These are phyloP conservation scores for Conchocele bisecta DNA, from an alignment of 2,888 invertebrate species.

Conservation along the genomic window DNA sequence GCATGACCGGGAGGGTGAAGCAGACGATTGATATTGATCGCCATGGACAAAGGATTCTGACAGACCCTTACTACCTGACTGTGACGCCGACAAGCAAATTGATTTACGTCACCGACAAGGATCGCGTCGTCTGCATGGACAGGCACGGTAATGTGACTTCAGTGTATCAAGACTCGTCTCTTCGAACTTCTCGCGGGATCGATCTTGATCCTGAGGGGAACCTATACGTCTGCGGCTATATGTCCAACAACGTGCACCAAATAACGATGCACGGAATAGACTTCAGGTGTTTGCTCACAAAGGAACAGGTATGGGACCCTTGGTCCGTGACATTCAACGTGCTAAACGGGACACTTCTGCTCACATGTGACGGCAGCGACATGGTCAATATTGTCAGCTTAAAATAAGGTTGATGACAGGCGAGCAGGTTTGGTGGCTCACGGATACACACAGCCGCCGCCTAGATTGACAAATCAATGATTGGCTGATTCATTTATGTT, in stretches of 20 bases:
- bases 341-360: conserved; percentile 44
- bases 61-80: conserved; percentile 54
- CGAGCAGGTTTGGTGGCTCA: no score
- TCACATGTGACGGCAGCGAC: conserved; percentile 50
- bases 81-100: conserved; percentile 53
- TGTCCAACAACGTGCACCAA: conserved; percentile 54
- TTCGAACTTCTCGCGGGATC: conserved; percentile 50
- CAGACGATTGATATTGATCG: conserved; percentile 57
- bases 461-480: no score
- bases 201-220: conserved; percentile 54
- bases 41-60: conserved; percentile 43
- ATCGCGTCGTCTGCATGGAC: conserved; percentile 56
- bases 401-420: no score
- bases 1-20: conserved; percentile 53
- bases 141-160: conserved; percentile 58
- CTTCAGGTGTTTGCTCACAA: conserved; percentile 47
- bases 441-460: no score
- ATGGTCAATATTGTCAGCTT: no score
- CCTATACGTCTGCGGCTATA: conserved; percentile 57
- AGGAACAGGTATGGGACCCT: conserved; percentile 54
- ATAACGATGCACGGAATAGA: conserved; percentile 57
- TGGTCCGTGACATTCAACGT: conserved; percentile 56
- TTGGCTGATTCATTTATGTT: no score
- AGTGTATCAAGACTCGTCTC: conserved; percentile 44
- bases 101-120: conserved; percentile 58